Evolutionary conservation across 92 coral and sea anemone genomes (phyloP), one percentile per base, ranked within the genome.

Genomic region (Umimayanthus chanpuru): DNA sequence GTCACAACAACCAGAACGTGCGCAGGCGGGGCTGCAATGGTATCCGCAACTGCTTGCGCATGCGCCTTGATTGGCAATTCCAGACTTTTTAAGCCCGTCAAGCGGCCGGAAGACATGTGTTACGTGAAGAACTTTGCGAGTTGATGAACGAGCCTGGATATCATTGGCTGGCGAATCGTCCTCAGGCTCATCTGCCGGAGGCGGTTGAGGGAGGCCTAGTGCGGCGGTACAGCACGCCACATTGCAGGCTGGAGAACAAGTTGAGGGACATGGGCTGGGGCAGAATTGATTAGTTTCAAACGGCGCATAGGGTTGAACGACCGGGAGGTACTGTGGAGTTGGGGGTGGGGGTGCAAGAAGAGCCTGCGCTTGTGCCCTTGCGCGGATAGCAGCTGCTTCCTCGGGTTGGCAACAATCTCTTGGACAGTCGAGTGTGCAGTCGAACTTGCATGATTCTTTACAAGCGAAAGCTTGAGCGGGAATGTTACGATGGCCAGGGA

Each of bases 21-120:
- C 99, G 81, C 99, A 97, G 3, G 89, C 93, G 1, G 99, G 99
- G 12, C 96, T 94, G 89, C 99, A 97, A 88, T 97, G 98, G 41
- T 94, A 86, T 0, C 93, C 94, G 77, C 99, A 97, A 80, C 94
- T 89, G 10, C 90, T 67, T 64, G 98, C 93, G 78, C 99, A 97
- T 32, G 90, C 76, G 71, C 67, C 25, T 39, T 92, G 80, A 56
- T 73, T 88, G n/a, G 36, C 28, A 32, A 80, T 80, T 18, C 72
- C 29, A 26, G 65, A 67, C 40, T 70, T 83, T 28, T 50, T 67
- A 7, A 73, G 23, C 61, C 92, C 94, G 49, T 92, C 90, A 43
- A 86, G 79, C 4, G 95, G 98, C 40, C 87, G 93, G 36, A 95
- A 80, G 70, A 93, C 82, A 88, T 95, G 98, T 53, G 94, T 93